Evolutionary conservation across 2,797 vertebrate genomes (phyloP).

Genomic region (Tenualosa ilisha): DNA sequence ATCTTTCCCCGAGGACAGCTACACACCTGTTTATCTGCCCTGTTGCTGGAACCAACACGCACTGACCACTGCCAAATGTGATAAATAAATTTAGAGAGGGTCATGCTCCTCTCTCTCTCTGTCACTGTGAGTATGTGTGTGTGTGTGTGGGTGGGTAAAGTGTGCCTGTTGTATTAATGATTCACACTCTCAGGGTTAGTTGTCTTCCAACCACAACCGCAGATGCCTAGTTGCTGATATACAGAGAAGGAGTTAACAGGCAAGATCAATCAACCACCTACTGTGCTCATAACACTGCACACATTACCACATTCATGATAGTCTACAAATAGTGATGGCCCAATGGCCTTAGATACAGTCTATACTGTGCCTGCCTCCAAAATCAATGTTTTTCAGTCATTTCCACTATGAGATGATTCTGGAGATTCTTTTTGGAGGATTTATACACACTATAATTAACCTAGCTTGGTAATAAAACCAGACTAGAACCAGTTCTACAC

Average conservation of each 20-base stretch:
- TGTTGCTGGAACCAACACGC: background rate
- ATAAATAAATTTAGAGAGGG: background rate
- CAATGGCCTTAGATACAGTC: background rate
- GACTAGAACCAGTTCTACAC: too few relatives aligned
- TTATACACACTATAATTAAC: too few relatives aligned
- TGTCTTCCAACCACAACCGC: background rate
- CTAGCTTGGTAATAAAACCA: too few relatives aligned
- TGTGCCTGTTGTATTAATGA: background rate
- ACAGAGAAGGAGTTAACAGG: background rate
- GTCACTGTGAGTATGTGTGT: background rate
- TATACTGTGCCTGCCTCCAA: too few relatives aligned
- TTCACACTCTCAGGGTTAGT: background rate
- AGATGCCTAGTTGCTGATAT: background rate
- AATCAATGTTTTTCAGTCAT: background rate
- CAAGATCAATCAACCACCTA: background rate
- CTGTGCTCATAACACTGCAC: background rate
- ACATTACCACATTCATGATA: background rate
- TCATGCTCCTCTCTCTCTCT: background rate
- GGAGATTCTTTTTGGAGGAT: too few relatives aligned
- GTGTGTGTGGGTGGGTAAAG: background rate
- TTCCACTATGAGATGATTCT: background rate
- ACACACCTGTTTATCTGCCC: background rate
- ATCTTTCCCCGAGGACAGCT: background rate
- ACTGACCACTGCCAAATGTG: background rate
- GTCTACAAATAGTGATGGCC: background rate